Evolutionary conservation across 2,797 vertebrate species (phyloP).

Genomic region (Remorina albescens): DNA sequence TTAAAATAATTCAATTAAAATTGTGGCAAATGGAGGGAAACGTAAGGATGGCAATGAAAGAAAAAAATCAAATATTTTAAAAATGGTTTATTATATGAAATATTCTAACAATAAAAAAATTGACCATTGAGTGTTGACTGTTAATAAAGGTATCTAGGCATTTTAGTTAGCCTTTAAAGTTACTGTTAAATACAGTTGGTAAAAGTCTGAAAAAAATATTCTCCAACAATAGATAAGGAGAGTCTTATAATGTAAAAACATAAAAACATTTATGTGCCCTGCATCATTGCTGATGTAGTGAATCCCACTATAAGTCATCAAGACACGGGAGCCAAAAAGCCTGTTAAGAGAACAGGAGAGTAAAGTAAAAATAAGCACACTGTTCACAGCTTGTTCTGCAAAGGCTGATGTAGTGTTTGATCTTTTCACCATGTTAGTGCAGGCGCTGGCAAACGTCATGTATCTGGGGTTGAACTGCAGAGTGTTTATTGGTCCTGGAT

Average conservation of each 20-base stretch:
- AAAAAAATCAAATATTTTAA: constrained; percentile 4
- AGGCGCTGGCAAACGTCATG: constrained; percentile 95
- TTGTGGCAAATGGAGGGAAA: too few species aligned
- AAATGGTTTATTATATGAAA: constrained; percentile 29
- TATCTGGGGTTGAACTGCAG: constrained; percentile 96
- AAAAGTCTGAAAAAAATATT: constrained; percentile 5
- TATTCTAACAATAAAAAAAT: constrained; percentile 15
- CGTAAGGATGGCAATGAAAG: background rate
- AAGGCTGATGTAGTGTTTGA: background rate
- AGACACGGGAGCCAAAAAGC: constrained; percentile 93
- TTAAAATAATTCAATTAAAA: too few species aligned
- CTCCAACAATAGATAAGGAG: background rate
- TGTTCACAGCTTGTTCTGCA: background rate
- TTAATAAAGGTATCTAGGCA: too few species aligned
- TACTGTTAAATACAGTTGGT: constrained; percentile 26
- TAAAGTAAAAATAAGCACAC: background rate
- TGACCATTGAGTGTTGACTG: too few species aligned
- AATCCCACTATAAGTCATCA: constrained; percentile 80
- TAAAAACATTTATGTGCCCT: background rate
- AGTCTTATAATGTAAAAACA: background rate
- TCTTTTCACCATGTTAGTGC: constrained; percentile 91
- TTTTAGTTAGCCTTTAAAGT: too few species aligned
- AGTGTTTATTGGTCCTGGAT: constrained; percentile 92
- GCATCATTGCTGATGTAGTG: background rate
- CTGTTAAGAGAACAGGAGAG: constrained; percentile 71